phyloP scores from a whole-genome alignment of 2,797 vertebrate genomes.

The Toxotes lorentzi region DNA sequence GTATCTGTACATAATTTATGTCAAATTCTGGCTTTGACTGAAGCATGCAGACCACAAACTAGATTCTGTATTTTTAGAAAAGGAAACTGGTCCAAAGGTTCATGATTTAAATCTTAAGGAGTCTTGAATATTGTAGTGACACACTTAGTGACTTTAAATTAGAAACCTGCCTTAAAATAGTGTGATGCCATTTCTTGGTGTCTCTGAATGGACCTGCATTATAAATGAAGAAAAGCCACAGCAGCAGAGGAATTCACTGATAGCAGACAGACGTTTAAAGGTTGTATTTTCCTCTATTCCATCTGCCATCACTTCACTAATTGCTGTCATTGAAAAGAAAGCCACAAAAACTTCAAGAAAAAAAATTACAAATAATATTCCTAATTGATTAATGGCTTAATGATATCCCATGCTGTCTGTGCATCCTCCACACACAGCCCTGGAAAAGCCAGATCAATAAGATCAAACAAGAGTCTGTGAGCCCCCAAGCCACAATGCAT shows the following conservation, averaged over 20 bases:
- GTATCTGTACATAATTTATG: conserved; percentile 10
- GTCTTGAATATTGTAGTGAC: conserved; percentile 44
- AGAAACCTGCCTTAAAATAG: conserved; percentile 55
- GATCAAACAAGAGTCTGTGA: conserved; percentile 50
- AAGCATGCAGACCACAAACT: conserved; percentile 20
- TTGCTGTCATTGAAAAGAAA: conserved; percentile 52
- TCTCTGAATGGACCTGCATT: conserved; percentile 41
- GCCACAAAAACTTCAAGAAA: conserved; percentile 36
- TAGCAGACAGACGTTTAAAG: conserved; percentile 59
- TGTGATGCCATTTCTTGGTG: conserved; percentile 21
- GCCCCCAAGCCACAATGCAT: conserved; percentile 49
- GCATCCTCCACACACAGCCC: conserved; percentile 24
- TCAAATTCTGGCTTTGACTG: conserved; percentile 16
- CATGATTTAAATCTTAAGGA: conserved; percentile 34
- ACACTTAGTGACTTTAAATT: conserved; percentile 54
- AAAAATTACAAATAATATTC: conserved; percentile 29
- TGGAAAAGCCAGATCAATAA: conserved; percentile 56
- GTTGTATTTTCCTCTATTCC: conserved; percentile 44
- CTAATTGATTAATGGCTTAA: conserved; percentile 49
- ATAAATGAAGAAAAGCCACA: conserved; percentile 40
- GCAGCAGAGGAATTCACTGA: conserved; percentile 53
- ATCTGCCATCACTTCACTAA: conserved; percentile 50
- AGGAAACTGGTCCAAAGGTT: conserved; percentile 37
- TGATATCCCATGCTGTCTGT: conserved; percentile 28
- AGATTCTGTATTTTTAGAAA: conserved; percentile 46